These are phyloP conservation scores for Cheiracanthium punctorium DNA, from an alignment of 2,888 invertebrate genomes.

Conservation along the genomic window DNA sequence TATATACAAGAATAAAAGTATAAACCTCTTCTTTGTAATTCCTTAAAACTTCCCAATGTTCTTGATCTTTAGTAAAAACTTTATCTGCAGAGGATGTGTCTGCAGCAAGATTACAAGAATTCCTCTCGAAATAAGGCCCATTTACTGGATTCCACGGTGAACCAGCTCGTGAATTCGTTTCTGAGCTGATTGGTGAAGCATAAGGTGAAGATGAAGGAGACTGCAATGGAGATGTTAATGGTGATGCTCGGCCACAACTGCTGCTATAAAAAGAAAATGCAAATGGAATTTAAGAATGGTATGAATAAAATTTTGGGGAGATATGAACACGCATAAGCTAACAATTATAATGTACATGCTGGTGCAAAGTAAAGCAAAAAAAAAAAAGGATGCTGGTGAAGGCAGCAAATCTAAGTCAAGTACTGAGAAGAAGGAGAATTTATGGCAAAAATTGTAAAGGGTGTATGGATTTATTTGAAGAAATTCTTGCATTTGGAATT, in stretches of 20 bases:
- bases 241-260: constrained; percentile 28
- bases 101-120: not conserved
- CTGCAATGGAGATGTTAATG: constrained; percentile 58
- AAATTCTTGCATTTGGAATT: too few species aligned
- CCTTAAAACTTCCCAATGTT: constrained; percentile 51
- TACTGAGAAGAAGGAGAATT: too few species aligned
- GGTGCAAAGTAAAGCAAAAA: too few species aligned
- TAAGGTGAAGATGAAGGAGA: constrained; percentile 67
- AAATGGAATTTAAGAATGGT: too few species aligned
- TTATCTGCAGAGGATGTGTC: constrained; percentile 38
- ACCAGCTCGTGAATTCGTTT: constrained; percentile 62
- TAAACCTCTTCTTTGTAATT: constrained; percentile 61
- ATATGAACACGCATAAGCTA: too few species aligned
- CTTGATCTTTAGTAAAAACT: constrained; percentile 49
- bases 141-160: constrained; percentile 57
- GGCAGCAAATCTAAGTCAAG: too few species aligned
- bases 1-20: too few species aligned
- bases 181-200: constrained; percentile 63
- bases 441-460: too few species aligned
- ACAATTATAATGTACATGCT: too few species aligned
- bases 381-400: too few species aligned
- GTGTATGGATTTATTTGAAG: too few species aligned
- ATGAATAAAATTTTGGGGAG: too few species aligned
- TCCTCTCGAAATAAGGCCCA: constrained; percentile 11
- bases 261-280: constrained; percentile 21